Percentiles rank a stretch among this genome's conserved stretches.
phyloP scores from a whole-genome alignment of 2,888 invertebrate genomes.

The Calameuta pallipes region DNA sequence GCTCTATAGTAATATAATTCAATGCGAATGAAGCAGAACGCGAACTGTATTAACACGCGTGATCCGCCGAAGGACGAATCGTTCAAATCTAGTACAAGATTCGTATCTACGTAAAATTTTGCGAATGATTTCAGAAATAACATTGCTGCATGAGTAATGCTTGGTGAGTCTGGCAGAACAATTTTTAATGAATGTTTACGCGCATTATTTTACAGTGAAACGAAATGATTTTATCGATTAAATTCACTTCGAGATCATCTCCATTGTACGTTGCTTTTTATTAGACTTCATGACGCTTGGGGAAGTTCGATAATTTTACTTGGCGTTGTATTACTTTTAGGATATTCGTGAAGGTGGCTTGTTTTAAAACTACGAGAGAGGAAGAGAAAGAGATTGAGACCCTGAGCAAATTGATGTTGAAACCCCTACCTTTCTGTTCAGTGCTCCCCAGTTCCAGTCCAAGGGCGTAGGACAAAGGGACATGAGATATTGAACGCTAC shows the following conservation, averaged over 20 bases:
- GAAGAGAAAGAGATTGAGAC: conserved; percentile 14
- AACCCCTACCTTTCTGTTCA: conserved; percentile 22
- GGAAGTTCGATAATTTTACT: conserved; percentile 25
- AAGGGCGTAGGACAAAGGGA: conserved; percentile 33
- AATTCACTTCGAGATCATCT: background rate
- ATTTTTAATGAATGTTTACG: background rate
- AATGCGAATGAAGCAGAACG: background rate
- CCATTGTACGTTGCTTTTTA: background rate
- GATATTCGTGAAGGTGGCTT: background rate
- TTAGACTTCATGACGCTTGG: background rate
- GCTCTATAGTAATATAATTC: background rate
- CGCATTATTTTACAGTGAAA: background rate
- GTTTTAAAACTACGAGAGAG: background rate
- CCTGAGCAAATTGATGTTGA: conserved; percentile 27
- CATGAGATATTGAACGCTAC: conserved; percentile 4
- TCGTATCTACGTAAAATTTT: background rate
- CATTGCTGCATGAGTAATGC: background rate
- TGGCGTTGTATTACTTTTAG: conserved; percentile 6
- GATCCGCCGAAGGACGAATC: background rate
- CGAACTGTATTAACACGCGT: background rate
- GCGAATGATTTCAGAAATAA: background rate
- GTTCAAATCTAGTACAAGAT: background rate
- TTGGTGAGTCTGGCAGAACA: background rate
- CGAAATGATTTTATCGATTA: background rate
- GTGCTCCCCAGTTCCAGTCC: conserved; percentile 17